Percentiles rank a stretch among this genome's conserved stretches.
phyloP scores from a whole-genome alignment of 2,797 vertebrate genomes.

The Sciurus vulgaris region DNA sequence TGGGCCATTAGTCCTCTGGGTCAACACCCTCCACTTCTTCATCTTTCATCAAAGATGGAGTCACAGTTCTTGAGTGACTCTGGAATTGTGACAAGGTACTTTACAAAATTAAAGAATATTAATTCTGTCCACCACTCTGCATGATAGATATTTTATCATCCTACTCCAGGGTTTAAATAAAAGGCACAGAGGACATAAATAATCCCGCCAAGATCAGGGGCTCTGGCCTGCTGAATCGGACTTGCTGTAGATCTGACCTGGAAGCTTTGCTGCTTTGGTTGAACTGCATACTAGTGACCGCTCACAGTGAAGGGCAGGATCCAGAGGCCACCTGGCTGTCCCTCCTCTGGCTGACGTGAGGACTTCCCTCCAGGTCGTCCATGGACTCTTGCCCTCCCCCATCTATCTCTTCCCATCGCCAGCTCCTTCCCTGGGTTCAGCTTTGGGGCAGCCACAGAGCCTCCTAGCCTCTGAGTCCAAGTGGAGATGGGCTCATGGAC shows the following conservation, averaged over 20 bases:
- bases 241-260: not conserved
- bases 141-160: slow-evolving; percentile 64
- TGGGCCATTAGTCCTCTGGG: not conserved
- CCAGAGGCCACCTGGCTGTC: not conserved
- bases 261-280: not conserved
- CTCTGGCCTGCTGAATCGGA: not conserved
- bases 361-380: not conserved
- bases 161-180: not conserved
- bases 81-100: slow-evolving; percentile 64
- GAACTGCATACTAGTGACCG: not conserved
- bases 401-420: not conserved
- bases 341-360: not conserved
- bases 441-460: not conserved
- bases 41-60: slow-evolving; percentile 39
- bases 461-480: not conserved
- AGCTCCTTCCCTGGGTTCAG: not conserved
- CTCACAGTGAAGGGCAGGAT: not conserved
- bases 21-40: not conserved
- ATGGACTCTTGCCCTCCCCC: fast-evolving
- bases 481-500: not conserved
- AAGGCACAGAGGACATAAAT: not conserved
- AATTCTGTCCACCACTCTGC: slow-evolving; percentile 37
- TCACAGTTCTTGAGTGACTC: not conserved
- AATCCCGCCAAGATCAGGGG: not conserved
- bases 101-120: slow-evolving; percentile 71